Base-by-base conservation (phyloP, 2,113 vertebrate genomes). In the Colossoma macropomum region DNA sequence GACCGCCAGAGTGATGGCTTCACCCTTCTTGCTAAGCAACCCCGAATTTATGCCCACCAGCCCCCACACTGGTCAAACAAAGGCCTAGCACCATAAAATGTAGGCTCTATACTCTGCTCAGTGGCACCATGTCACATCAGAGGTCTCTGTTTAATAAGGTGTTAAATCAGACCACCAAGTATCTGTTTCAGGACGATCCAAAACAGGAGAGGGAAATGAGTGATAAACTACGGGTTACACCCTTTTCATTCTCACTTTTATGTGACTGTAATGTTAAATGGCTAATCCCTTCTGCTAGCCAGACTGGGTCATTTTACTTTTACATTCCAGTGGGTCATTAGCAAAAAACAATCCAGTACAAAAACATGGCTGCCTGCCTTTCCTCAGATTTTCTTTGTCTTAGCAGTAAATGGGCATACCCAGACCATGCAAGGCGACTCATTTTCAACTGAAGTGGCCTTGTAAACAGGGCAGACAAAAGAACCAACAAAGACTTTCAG, bases 1-100 rank as follows among this genome's bases (percentile, higher is more conserved):
- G 90, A 91, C 90, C 86, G 83, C 81, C 90, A 86, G 88, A 90
- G 85, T 90, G 90, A 90, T 85, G 90, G 88, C 82, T 85, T 87
- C 87, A 85, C 88, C 87, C 80, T 45, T 45, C 69, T 62, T 56
- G 52, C 68, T 70, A 77, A 41, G 52, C 73, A 83, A 21, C 56
- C 68, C 28, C 60, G 62, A 84, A 89, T 87, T 85, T 86, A 86
- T 87, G 85, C 80, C 72, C 77, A 28, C 59, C 68, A 71, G 52
- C 66, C 82, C 83, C 81, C 59, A 48, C 54, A 17, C 30, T 27
- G 48, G 10, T 60, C 74, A 30, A 83, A 88, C 85, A 88, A 78
- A 83, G 81, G 71, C 27, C 65, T 72, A 77, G 87, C 86, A 90
- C 85, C 85, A 89, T 83, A 88, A 89, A 84, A 88, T 76, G 56